A percentile compares a stretch with the other conserved stretches of the same genome.
These are phyloP conservation scores for Chionoecetes opilio DNA, from an alignment of 1,140 invertebrate genomes.

Conservation along the genomic window DNA sequence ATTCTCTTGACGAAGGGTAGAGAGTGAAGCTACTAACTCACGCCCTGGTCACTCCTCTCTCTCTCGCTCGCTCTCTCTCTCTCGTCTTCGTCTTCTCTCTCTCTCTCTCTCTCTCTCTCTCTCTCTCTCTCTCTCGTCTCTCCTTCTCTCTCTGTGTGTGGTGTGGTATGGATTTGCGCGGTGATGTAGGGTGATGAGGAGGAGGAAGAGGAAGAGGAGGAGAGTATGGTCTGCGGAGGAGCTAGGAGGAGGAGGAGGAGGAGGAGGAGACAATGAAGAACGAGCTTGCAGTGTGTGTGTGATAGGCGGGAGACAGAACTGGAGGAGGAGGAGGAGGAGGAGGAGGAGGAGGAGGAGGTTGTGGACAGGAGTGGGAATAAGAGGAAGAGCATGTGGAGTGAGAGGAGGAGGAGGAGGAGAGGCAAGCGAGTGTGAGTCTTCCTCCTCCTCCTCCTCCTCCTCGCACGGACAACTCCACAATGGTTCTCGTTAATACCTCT, in stretches of 20 bases:
- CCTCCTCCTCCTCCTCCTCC: not conserved
- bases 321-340: not conserved
- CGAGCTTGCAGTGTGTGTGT: not conserved
- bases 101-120: conserved; percentile 56
- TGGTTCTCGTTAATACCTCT: conserved; percentile 69
- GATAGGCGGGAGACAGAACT: not conserved
- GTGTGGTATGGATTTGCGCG: conserved; percentile 30
- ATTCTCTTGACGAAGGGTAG: not conserved
- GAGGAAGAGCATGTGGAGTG: not conserved
- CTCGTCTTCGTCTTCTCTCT: not conserved
- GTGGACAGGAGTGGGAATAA: not conserved
- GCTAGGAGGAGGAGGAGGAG: conserved; percentile 7
- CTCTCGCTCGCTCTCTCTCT: conserved; percentile 41
- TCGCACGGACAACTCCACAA: conserved; percentile 61
- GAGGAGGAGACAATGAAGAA: not conserved
- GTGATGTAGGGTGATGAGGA: conserved; percentile 42
- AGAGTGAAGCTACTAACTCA: not conserved
- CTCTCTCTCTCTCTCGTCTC: not conserved
- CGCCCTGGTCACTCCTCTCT: not conserved
- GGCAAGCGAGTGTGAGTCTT: not conserved
- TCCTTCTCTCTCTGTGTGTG: too few relatives aligned
- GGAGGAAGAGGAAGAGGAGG: not conserved
- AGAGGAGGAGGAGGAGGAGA: not conserved
- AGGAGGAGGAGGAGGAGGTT: not conserved
- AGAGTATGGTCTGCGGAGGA: conserved; percentile 9